Conservation (phyloP, 2,888 invertebrate genomes). For the Eulithis testata region DNA sequence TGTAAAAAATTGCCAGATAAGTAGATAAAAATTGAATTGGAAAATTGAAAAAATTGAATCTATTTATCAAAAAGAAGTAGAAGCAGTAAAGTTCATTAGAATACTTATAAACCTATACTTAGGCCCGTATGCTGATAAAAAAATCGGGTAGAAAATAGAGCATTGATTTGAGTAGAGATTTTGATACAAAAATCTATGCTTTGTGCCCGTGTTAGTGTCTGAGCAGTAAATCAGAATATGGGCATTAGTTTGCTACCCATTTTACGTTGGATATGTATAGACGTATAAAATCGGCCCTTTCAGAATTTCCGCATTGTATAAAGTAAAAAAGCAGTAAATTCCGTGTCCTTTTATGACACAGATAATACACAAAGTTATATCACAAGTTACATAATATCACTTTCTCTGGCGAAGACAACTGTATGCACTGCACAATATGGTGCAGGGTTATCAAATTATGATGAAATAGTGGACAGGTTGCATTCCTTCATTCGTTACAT, state of each 20-base stretch:
- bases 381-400: constrained; percentile 38
- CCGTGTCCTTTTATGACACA: constrained; percentile 21
- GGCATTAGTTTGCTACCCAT: not conserved
- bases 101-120: too few relatives aligned
- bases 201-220: too few relatives aligned
- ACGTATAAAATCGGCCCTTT: constrained; percentile 7
- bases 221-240: too few relatives aligned
- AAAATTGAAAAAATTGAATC: too few relatives aligned
- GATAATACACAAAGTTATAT: constrained; percentile 27
- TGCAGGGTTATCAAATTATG: not conserved
- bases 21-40: too few relatives aligned
- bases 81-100: too few relatives aligned
- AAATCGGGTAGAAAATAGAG: too few relatives aligned
- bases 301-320: constrained; percentile 18
- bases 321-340: constrained; percentile 12
- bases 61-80: too few relatives aligned
- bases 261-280: not conserved
- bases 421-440: not conserved
- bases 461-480: not conserved
- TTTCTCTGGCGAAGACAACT: constrained; percentile 37
- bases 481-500: not conserved
- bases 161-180: too few relatives aligned
- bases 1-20: too few relatives aligned
- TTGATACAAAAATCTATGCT: too few relatives aligned
- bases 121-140: too few relatives aligned